These are phyloP conservation scores for Podabrus alpinus DNA, from an alignment of 2,888 invertebrate genomes.

Conservation along the genomic window DNA sequence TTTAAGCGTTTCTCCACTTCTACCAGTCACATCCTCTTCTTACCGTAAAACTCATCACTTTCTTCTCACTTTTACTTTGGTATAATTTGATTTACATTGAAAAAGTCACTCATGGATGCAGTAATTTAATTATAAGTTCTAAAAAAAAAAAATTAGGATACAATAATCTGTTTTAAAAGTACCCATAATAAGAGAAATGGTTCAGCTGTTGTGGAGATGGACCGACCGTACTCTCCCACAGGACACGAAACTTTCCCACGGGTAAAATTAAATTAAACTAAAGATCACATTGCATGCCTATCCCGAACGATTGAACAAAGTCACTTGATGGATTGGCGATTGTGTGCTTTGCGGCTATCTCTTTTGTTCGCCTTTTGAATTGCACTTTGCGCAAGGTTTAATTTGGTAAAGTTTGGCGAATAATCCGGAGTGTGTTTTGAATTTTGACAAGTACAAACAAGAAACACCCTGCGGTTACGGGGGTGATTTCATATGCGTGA, in stretches of 20 bases:
- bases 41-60: constrained; percentile 12
- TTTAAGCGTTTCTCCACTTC: not conserved
- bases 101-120: constrained; percentile 5
- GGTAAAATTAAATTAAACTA: constrained; percentile 30
- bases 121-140: not conserved
- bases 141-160: not conserved
- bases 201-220: constrained; percentile 7
- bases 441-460: constrained; percentile 1
- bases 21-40: constrained; percentile 18
- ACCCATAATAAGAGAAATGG: not conserved
- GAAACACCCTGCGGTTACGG: constrained; percentile 19
- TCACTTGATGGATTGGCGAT: constrained; percentile 25
- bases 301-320: constrained; percentile 14
- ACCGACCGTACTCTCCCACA: constrained; percentile 20
- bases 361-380: constrained; percentile 11
- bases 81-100: constrained; percentile 17
- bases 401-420: constrained; percentile 16
- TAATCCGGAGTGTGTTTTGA: constrained; percentile 9
- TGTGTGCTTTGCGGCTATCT: constrained; percentile 15
- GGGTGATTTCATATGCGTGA: constrained; percentile 31
- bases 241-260: constrained; percentile 31
- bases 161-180: not conserved
- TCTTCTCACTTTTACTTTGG: constrained; percentile 12
- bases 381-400: constrained; percentile 23
- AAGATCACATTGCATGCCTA: constrained; percentile 30